phyloP scores from a whole-genome alignment of 2,113 vertebrate species.

The Merops nubicus region DNA sequence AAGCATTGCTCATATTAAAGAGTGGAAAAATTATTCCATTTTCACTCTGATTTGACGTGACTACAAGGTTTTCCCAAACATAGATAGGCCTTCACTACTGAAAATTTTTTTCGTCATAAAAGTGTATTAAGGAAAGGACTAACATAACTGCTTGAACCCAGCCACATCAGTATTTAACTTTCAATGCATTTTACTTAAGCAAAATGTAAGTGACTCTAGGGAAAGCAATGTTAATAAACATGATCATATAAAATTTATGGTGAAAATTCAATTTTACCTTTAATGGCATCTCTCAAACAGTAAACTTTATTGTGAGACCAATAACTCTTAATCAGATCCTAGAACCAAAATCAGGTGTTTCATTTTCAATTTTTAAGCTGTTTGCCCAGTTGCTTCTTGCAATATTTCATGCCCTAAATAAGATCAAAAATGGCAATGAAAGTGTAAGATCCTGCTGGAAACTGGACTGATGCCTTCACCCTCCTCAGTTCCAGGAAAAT shows the following conservation, averaged over 20 bases:
- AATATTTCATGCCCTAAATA: constrained; percentile 23
- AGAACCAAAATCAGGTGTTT: constrained; percentile 60
- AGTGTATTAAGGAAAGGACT: neutral
- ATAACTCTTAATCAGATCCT: constrained; percentile 35
- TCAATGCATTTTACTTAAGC: constrained; percentile 16
- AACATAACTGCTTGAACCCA: neutral
- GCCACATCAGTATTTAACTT: constrained; percentile 24
- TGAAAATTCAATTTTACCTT: constrained; percentile 63
- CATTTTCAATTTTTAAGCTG: constrained; percentile 57
- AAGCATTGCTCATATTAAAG: neutral
- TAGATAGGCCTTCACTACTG: neutral
- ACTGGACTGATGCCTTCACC: constrained; percentile 26
- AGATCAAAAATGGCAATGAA: constrained; percentile 46
- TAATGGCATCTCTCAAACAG: neutral
- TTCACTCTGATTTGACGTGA: neutral
- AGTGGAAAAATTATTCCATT: neutral
- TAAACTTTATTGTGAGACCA: constrained; percentile 45
- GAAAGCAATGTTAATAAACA: constrained; percentile 54
- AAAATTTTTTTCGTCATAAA: constrained; percentile 35
- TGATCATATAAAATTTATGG: constrained; percentile 31
- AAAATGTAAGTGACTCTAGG: constrained; percentile 29
- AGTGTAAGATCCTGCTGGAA: constrained; percentile 40
- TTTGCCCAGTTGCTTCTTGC: constrained; percentile 1
- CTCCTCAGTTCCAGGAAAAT: constrained; percentile 27
- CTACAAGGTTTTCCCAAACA: neutral